Evolutionary conservation across 2,888 invertebrate species (phyloP).

Genomic region (Taenaris catops): DNA sequence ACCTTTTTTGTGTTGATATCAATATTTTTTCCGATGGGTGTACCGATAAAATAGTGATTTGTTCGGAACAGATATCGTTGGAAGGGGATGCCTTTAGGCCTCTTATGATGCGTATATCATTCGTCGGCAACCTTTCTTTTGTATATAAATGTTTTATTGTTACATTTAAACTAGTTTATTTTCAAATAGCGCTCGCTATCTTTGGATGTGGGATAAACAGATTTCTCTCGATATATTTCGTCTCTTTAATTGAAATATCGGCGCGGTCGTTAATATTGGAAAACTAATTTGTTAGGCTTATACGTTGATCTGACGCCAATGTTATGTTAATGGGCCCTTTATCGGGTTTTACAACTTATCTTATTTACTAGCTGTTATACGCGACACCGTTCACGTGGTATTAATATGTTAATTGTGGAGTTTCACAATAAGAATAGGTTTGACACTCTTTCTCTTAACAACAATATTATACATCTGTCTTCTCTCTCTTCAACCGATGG

Average conservation of each 20-base stretch:
- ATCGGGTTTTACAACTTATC: slow-evolving; percentile 38
- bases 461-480: no score
- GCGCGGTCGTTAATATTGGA: not conserved
- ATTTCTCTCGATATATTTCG: slow-evolving; percentile 12
- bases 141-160: slow-evolving; percentile 70
- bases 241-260: slow-evolving; percentile 17
- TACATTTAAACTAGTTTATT: slow-evolving; percentile 39
- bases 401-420: no score
- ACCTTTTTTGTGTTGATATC: slow-evolving; percentile 75
- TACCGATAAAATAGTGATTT: slow-evolving; percentile 75
- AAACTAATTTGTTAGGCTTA: slow-evolving; percentile 19
- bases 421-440: no score
- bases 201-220: slow-evolving; percentile 17
- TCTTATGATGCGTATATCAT: slow-evolving; percentile 67
- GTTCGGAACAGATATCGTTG: slow-evolving; percentile 67
- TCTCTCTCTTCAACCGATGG: no score
- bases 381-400: slow-evolving; percentile 36
- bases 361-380: slow-evolving; percentile 24
- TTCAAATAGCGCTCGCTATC: slow-evolving; percentile 14
- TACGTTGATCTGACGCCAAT: slow-evolving; percentile 46
- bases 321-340: slow-evolving; percentile 44
- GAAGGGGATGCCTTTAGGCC: slow-evolving; percentile 55
- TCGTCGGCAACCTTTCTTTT: slow-evolving; percentile 66
- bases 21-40: slow-evolving; percentile 75
- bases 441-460: no score